Base-by-base conservation (phyloP, 2,113 vertebrate genomes). In the Xerus inauris region DNA sequence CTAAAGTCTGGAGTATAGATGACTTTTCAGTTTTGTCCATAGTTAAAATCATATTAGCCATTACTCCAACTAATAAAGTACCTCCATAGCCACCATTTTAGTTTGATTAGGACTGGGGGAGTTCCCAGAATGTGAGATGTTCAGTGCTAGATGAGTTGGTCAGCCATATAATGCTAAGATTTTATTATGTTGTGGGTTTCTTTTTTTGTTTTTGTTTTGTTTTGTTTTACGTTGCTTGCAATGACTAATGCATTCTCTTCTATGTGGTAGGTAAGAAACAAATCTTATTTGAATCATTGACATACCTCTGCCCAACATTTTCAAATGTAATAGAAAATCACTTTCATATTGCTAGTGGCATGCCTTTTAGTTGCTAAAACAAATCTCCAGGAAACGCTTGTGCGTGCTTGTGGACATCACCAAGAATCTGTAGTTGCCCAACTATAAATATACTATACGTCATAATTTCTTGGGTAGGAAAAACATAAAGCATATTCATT, bases 231-330 rank as follows among this genome's bases (percentile, higher is more conserved):
- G 6, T 77, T 4, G 9, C 22, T 86, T 82, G 14, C 3, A 82
- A 22, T 84, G 51, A 83, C 76, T 45, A 77, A 45, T 71, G 84
- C 13, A 42, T 72, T 79, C 1, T 92, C 40, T 94, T 88, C 10
- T 83, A 8, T 75, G 13, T 51, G 35, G 6, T 64, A 24, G 35
- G 6, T 64, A 20, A 83, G 88, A 97, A 71, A n/a, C 10, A 91
- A 87, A 19, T 62, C 16, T 83, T 84, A 80, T 51, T 47, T 95
- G 57, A 84, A 49, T 92, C 72, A 59, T 24, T 72, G 45, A 45
- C 30, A 71, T 57, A 87, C 1, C 6, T 94, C 57, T 94, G 75
- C 26, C 38, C 35, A 96, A 71, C 49, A 92, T 30, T 93, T 95
- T 67, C 49, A 72, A 84, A 47, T 80, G 32, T 49, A 26, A 35